These are phyloP conservation scores for Meghimatium bilineatum DNA, from an alignment of 2,888 invertebrate species.

Conservation along the genomic window DNA sequence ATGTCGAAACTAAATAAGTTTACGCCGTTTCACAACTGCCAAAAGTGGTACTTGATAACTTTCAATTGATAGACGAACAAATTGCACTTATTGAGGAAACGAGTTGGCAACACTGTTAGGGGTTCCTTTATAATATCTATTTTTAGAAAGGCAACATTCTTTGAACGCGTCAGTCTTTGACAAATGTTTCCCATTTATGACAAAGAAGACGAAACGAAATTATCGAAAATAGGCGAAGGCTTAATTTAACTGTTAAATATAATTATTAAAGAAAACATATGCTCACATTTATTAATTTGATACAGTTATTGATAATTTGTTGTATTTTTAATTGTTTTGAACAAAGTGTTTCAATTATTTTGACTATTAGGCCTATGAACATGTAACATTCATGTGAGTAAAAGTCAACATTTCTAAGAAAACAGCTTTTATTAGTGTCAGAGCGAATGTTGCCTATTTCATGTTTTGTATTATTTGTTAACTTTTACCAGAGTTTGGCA, in stretches of 20 bases:
- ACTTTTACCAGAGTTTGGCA: conserved; percentile 19
- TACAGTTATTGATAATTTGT: too few relatives aligned
- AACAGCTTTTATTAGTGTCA: not conserved
- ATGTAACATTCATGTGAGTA: not conserved
- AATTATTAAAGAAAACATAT: too few relatives aligned
- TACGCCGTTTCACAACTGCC: too few relatives aligned
- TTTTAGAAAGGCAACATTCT: conserved; percentile 33
- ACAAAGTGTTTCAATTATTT: too few relatives aligned
- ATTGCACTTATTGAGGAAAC: too few relatives aligned
- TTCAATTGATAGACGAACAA: too few relatives aligned
- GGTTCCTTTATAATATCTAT: conserved; percentile 16
- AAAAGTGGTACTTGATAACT: too few relatives aligned
- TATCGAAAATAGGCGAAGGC: not conserved
- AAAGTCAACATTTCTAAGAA: not conserved
- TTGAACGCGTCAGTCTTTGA: conserved; percentile 7
- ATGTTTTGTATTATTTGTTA: conserved; percentile 33
- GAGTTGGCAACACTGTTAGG: too few relatives aligned
- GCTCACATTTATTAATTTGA: too few relatives aligned
- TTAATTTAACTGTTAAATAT: too few relatives aligned
- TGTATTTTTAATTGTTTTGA: not conserved
- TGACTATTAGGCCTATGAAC: too few relatives aligned
- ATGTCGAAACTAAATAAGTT: too few relatives aligned
- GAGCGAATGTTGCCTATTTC: conserved; percentile 32
- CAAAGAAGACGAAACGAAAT: conserved; percentile 27
- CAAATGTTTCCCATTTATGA: conserved; percentile 20